These are phyloP conservation scores for Aselliscus stoliczkanus DNA, from an alignment of 2,797 vertebrate species.

Conservation along the genomic window DNA sequence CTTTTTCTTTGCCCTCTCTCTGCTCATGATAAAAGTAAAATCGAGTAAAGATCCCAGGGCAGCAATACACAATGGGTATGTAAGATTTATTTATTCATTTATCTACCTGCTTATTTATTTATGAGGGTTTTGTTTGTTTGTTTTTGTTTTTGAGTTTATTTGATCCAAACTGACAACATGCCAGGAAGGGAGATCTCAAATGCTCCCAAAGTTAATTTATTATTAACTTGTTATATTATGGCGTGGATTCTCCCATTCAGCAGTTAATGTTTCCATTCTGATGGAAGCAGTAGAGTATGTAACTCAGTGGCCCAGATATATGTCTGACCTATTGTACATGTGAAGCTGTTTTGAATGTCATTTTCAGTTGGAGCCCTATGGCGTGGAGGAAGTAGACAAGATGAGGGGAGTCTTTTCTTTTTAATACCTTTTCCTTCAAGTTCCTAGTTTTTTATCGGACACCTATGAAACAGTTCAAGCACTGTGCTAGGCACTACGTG, in stretches of 20 bases:
- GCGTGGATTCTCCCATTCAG: not conserved
- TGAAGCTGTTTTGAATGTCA: not conserved
- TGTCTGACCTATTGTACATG: not conserved
- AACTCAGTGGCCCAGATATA: not conserved
- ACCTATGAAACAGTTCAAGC: not conserved
- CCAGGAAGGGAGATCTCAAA: no score
- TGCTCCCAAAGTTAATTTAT: not conserved
- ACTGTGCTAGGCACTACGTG: not conserved
- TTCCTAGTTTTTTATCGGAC: not conserved
- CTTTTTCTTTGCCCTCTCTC: constrained; percentile 88
- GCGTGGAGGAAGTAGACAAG: not conserved
- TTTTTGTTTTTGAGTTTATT: no score
- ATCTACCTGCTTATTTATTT: no score
- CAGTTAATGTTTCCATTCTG: not conserved
- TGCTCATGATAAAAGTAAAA: constrained; percentile 91
- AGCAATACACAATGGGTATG: constrained; percentile 92
- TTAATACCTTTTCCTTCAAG: not conserved
- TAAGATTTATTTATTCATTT: not conserved
- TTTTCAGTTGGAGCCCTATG: not conserved
- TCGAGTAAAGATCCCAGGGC: constrained; percentile 91
- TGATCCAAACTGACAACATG: no score
- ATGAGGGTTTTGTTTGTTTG: no score
- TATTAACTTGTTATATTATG: not conserved
- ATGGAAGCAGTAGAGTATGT: not conserved
- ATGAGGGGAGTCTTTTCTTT: not conserved